Conservation (phyloP, 2,113 vertebrate species). For the Hystrix brachyura region DNA sequence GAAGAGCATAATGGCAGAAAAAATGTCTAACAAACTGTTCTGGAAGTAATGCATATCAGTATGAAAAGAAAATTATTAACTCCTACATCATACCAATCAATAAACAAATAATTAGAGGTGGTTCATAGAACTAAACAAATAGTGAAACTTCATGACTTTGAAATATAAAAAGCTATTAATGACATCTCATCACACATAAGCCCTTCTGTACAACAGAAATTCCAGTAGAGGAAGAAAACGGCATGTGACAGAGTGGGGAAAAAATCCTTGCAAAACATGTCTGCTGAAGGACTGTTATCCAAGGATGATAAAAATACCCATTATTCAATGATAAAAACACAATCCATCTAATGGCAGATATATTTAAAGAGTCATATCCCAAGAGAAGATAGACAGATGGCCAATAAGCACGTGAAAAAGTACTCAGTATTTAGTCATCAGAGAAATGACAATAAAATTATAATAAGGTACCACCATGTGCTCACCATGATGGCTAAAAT, state of each 20-base stretch:
- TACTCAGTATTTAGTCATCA: neutral
- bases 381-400: neutral
- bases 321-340: neutral
- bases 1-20: neutral
- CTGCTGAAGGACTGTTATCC: too few species aligned
- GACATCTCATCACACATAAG: neutral
- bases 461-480: neutral
- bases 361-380: neutral
- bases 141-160: neutral
- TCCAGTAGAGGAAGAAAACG: neutral
- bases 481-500: neutral
- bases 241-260: neutral
- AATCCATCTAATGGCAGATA: neutral
- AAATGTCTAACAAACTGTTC: neutral
- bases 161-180: neutral
- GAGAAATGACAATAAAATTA: neutral
- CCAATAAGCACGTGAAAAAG: neutral
- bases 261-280: too few species aligned
- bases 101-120: neutral
- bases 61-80: neutral
- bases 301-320: too few species aligned
- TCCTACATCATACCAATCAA: neutral
- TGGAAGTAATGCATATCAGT: neutral
- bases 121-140: neutral
- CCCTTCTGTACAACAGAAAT: neutral